Evolutionary conservation across 2,113 vertebrate genomes (phyloP).

Genomic region (Marcusenius ussheri): DNA sequence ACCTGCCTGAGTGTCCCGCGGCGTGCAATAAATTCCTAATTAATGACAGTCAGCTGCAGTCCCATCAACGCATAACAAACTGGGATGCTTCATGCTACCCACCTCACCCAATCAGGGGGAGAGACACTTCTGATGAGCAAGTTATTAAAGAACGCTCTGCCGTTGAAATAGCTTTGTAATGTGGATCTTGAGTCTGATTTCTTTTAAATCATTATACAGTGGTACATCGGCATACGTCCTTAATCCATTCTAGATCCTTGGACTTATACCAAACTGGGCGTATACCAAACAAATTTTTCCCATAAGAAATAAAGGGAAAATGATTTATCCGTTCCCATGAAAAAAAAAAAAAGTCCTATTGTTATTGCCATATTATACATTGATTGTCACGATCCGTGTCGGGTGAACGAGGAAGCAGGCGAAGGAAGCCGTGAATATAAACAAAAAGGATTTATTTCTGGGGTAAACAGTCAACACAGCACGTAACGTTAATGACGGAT

Average conservation of each 20-base stretch:
- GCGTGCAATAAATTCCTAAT: background rate
- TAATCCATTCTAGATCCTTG: background rate
- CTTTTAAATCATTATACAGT: background rate
- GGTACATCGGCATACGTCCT: background rate
- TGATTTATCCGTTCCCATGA: too few relatives aligned
- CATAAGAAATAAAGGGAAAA: too few relatives aligned
- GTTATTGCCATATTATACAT: too few relatives aligned
- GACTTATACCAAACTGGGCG: too few relatives aligned
- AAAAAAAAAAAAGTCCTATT: too few relatives aligned
- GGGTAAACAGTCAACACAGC: too few relatives aligned
- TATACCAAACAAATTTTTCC: too few relatives aligned
- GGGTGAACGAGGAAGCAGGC: too few relatives aligned
- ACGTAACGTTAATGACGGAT: too few relatives aligned
- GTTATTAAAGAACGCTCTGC: background rate
- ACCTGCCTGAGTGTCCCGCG: background rate
- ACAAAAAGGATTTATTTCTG: too few relatives aligned
- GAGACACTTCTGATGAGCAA: background rate
- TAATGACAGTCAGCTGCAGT: constrained; percentile 8
- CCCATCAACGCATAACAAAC: background rate
- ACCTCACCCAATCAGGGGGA: background rate
- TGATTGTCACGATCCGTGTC: too few relatives aligned
- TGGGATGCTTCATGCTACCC: background rate
- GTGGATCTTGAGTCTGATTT: background rate
- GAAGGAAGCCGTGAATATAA: too few relatives aligned
- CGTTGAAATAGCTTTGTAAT: background rate